Percentiles rank a stretch among this genome's conserved stretches.
These are phyloP conservation scores for Oenanthe melanoleuca DNA, from an alignment of 2,113 vertebrate species.

Conservation along the genomic window DNA sequence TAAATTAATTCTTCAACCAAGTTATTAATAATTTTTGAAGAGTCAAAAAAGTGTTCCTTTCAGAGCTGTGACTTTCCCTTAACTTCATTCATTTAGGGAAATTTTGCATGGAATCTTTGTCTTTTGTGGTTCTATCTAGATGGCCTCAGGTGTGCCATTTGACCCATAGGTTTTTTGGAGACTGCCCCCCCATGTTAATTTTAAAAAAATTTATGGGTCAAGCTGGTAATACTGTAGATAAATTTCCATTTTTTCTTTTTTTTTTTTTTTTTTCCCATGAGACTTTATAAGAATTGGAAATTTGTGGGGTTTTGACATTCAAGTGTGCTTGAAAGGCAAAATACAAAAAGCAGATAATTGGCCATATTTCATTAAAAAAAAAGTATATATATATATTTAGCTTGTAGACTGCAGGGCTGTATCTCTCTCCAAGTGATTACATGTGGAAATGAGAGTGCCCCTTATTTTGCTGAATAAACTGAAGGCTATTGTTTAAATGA, in stretches of 20 bases:
- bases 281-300: neutral
- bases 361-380: neutral
- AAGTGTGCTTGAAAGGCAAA: accelerated
- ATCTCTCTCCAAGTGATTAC: neutral
- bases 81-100: neutral
- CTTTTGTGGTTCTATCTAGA: neutral
- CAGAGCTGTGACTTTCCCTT: neutral
- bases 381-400: neutral
- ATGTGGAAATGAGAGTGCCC: neutral
- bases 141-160: neutral
- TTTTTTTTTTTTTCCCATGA: accelerated
- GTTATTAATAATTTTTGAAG: neutral
- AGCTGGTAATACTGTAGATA: neutral
- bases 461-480: conserved; percentile 30
- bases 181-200: neutral
- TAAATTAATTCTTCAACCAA: neutral
- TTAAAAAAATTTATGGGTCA: neutral
- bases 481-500: neutral
- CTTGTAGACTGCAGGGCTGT: neutral
- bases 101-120: neutral
- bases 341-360: neutral
- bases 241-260: too few relatives aligned
- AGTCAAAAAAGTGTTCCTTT: neutral
- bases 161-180: neutral
- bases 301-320: neutral